A percentile compares a stretch with the other conserved stretches of the same genome.
Conservation (phyloP, 2,113 vertebrate species). For the Antechinus flavipes region DNA sequence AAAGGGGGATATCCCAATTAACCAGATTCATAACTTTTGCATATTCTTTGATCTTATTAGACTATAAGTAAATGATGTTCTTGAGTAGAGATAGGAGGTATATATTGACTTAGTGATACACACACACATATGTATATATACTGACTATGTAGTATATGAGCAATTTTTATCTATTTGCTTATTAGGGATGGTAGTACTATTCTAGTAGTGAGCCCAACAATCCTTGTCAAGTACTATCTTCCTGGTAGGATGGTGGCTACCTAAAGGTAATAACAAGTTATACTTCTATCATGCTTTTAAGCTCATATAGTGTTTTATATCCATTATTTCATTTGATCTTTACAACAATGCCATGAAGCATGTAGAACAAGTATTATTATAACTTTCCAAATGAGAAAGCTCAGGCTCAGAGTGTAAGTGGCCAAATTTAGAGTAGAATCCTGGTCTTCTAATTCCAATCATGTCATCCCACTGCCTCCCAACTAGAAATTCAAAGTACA, state of each 20-base stretch:
- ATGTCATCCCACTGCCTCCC: neutral
- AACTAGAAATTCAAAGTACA: neutral
- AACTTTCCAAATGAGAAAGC: neutral
- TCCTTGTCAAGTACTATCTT: neutral
- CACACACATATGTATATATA: neutral
- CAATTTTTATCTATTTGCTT: neutral
- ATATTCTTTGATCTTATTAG: neutral
- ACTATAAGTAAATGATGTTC: neutral
- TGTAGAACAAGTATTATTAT: neutral
- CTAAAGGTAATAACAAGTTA: neutral
- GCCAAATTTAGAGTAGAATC: neutral
- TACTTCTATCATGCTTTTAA: neutral
- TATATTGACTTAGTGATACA: neutral
- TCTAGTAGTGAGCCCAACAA: neutral
- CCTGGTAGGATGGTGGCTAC: neutral
- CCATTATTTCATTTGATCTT: neutral
- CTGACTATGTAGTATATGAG: neutral
- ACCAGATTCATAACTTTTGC: neutral
- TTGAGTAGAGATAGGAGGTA: neutral
- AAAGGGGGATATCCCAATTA: neutral
- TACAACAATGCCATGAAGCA: neutral
- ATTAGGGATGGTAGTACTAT: neutral
- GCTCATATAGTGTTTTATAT: neutral
- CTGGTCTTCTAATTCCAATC: neutral
- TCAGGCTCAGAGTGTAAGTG: neutral